Base-by-base conservation (phyloP, 2,797 vertebrate species). In the Echeneis naucrates region DNA sequence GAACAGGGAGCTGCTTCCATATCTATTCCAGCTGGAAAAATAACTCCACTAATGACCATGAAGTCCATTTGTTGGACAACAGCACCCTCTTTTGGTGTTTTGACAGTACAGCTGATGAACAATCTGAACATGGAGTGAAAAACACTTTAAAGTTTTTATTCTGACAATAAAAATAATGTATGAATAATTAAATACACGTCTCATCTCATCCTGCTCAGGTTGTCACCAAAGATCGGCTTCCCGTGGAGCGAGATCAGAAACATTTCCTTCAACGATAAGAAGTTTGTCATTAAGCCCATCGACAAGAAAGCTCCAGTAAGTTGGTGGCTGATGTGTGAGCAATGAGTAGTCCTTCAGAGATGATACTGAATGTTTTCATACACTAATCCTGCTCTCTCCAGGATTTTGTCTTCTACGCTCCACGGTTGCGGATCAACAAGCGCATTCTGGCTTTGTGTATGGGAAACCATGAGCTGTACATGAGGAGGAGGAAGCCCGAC, bases 391-490 rank as follows among this genome's bases (percentile, higher is more conserved):
- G 30, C 4, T 57, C 6, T 24, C 27, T 24, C 2, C 56, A 99
- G 98, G 97, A 99, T 89, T 99, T 99, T 93, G 96, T 99, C 71
- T 99, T 99, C 93, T 97, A 97, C 81, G 97, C 97, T 1, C 97
- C 97, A 3, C 96, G 98, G 42, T 92, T 99, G 92, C 95, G 97
- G 90, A 99, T 99, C 91, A 99, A 99, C 93, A 99, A 99, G 77
- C 93, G 98, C 37, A 97, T 99, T 93, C 95, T 99, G 93, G 97
- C 97, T 24, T 89, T 99, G 55, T 99, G 98, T 68, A 99, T 99
- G 97, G 98, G 98, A 60, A 99, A 99, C 93, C 98, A 99, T n/a
- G 97, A 99, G 86, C 94, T 99, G 55, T 99, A 99, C 91, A 99
- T 99, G 98, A 93, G 97, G 68, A 94, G 98, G 80, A 96, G 97